Evolutionary conservation across 1,140 invertebrate species (phyloP), one percentile per base, ranked within the genome.

Genomic region (Drosophila mojavensis): DNA sequence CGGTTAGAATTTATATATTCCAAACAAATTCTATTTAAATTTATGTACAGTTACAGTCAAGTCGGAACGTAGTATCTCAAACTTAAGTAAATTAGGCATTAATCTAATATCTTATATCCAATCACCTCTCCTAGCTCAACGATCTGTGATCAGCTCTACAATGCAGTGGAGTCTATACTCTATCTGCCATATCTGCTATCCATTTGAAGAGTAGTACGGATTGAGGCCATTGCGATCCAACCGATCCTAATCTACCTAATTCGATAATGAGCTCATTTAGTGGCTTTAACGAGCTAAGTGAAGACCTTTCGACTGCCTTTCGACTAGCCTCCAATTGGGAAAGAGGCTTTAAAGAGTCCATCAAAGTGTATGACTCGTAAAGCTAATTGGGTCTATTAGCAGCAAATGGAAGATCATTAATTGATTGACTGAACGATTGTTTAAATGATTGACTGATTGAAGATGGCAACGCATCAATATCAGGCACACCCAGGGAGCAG

Each of bases 291-390:
- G 20, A 24, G 28, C 7, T 30, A 10, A 39, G 36, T 11, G 4
- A 24, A 41, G 6, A 41, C 10, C 9, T 41, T 56, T 1, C 45
- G 30, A 17, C 0, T 17, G 17, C 10, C 9, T 41, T 56, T 24
- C 28, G 28, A 51, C 17, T 13, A 61, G 47, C 13, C 60, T 15
- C 11, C 10, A 15, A 11, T 50, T 10, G 43, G 13, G 36, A 39
- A 43, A 28, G 15, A 17, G 10, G 10, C 13, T 0, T 7, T 3
- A 11, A 53, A 39, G 26, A 11, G 55, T 28, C 50, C 59, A 66
- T 54, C 33, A 66, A 50, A 13, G 36, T 36, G 33, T 36, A 36
- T 10, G 33, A 50, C 33, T 30, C 39, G 60, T 33, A 65, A 59
- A 13, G 36, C 11, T 39, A 39, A 39, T 39, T 39, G 11, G 11